phyloP scores from a whole-genome alignment of 2,797 vertebrate species.

The Garrulus glandarius region DNA sequence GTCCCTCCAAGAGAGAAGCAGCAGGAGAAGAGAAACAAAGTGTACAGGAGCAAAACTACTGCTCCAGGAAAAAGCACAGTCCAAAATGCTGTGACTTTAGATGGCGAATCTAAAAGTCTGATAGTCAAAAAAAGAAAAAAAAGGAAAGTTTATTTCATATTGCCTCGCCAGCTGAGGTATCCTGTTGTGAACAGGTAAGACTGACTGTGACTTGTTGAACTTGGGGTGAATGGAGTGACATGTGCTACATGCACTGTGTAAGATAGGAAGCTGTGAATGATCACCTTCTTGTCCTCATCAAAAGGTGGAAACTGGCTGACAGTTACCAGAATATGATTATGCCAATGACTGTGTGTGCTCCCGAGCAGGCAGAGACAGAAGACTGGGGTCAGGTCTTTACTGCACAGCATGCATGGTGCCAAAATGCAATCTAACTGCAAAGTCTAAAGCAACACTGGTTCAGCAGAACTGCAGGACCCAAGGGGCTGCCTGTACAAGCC shows the following conservation, averaged over 20 bases:
- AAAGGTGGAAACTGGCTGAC: neutral
- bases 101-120: neutral
- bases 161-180: neutral
- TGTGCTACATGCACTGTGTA: accelerated
- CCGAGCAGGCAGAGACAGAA: neutral
- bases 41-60: neutral
- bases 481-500: neutral
- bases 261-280: neutral
- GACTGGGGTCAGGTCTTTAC: neutral
- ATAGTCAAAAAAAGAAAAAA: neutral
- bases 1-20: neutral
- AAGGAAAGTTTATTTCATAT: neutral
- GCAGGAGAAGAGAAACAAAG: neutral
- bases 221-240: neutral
- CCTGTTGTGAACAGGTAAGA: neutral
- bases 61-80: neutral
- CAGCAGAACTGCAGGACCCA: accelerated
- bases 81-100: neutral
- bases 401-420: neutral
- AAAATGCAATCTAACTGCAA: neutral
- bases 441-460: neutral
- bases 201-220: neutral
- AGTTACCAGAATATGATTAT: neutral
- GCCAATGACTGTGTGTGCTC: neutral
- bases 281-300: neutral